phyloP scores from a whole-genome alignment of 1,140 invertebrate genomes.

The Lepidurus couesii region DNA sequence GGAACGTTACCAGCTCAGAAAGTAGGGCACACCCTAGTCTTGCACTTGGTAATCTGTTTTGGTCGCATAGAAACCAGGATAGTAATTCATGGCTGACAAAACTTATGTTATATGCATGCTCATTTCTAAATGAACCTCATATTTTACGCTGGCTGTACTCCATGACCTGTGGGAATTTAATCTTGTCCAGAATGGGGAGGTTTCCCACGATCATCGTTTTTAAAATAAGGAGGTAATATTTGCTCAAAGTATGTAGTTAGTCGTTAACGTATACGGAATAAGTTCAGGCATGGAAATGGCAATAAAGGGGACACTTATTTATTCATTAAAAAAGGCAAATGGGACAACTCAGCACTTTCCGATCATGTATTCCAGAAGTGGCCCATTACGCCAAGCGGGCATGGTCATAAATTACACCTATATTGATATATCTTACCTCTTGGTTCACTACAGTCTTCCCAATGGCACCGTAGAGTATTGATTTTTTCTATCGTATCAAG shows the following conservation, averaged over 20 bases:
- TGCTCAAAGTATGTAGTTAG: no score
- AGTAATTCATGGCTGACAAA: background rate
- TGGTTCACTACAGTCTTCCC: background rate
- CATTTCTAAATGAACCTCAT: background rate
- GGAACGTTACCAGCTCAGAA: background rate
- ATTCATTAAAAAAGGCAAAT: background rate
- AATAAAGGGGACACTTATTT: background rate
- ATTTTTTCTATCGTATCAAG: conserved; percentile 11
- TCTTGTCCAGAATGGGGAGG: no score
- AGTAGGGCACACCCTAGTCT: conserved; percentile 13
- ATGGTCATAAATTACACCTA: background rate
- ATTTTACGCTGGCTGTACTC: no score
- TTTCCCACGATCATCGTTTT: no score
- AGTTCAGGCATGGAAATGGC: no score
- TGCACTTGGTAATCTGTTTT: background rate
- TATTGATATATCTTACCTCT: conserved; percentile 11
- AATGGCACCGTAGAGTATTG: background rate
- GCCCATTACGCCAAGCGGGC: conserved; percentile 6
- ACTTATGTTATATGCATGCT: background rate
- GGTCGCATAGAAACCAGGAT: background rate
- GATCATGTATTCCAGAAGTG: background rate
- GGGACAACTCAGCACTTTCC: background rate
- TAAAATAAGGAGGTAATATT: no score
- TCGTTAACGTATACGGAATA: no score
- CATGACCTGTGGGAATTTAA: no score